Conservation (phyloP, 2,888 invertebrate species). For the Schizaphis graminum region DNA sequence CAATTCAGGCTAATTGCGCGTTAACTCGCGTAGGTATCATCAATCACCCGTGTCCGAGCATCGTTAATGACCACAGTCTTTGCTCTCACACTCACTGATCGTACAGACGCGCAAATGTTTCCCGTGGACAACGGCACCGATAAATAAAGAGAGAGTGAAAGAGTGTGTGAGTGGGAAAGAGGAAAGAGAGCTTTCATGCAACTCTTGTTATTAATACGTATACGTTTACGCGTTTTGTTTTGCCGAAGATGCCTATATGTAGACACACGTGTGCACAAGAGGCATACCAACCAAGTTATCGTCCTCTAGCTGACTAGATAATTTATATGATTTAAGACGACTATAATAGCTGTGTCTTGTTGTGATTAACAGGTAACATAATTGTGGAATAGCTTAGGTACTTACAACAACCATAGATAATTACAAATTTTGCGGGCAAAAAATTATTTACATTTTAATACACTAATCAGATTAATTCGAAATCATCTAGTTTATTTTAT, state of each 20-base stretch:
- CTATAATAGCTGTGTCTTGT: neutral
- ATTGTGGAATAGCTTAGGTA: neutral
- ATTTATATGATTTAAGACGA: neutral
- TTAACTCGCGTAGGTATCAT: slow-evolving; percentile 36
- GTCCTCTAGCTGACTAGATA: neutral
- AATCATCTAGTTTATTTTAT: neutral
- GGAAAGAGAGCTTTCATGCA: neutral
- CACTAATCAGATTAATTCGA: neutral
- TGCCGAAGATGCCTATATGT: neutral
- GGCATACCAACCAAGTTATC: neutral
- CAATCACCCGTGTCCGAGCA: slow-evolving; percentile 52
- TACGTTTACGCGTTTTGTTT: neutral
- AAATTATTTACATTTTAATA: neutral
- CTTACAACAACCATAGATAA: neutral
- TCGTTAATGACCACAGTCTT: slow-evolving; percentile 52
- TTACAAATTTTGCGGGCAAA: neutral
- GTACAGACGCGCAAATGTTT: neutral
- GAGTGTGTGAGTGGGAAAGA: neutral
- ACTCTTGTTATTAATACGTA: slow-evolving; percentile 4
- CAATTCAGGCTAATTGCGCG: slow-evolving; percentile 58
- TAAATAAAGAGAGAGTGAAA: neutral
- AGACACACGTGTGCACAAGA: neutral
- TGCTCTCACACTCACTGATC: slow-evolving; percentile 9
- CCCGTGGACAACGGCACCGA: neutral
- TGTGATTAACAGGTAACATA: neutral